Evolutionary conservation across 2,797 vertebrate species (phyloP), one percentile per base, ranked within the genome.

Genomic region (Gypaetus barbatus): DNA sequence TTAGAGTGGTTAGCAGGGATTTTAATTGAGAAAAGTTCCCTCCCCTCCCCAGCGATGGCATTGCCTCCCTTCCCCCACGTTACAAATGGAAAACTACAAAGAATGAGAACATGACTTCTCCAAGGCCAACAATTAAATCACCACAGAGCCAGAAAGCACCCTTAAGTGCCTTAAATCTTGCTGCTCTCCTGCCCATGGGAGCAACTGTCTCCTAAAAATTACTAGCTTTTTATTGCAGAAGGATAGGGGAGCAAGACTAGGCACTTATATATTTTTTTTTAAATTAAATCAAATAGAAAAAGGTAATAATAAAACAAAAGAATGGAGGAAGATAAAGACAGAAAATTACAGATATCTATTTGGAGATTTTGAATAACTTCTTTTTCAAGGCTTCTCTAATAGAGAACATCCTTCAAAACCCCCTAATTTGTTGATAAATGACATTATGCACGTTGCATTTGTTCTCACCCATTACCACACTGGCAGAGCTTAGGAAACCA

Each of bases 351-450:
- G 30, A 48, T 46, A 89, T 5, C 27, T 92, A 44, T 75, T 77
- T 78, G 65, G 60, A 77, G 37, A 94, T 87, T 96, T 49, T 69
- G 24, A 79, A 51, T 89, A 89, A 71, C 17, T 93, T 90, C n/a
- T 90, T 92, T 97, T 95, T 87, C 73, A 92, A 92, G 65, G 57
- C 41, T 92, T 92, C 49, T 30, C 44, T 94, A 85, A 76, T 39
- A 7, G 11, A 84, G 78, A 92, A 75, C 41, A 80, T 90, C 52
- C 61, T 85, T 89, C 68, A 89, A 95, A 89, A 18, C n/a, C 37
- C 52, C 71, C 54, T 92, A 94, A 95, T 95, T 96, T 92, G 78
- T 87, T 95, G 92, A 94, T 96, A 95, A 94, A 93, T 95, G 69
- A 91, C 78, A 89, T 51, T 84, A 89, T 92, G 93, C 81, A 85